Conservation (phyloP, 2,888 invertebrate species). For the Leucophenga maculata region DNA sequence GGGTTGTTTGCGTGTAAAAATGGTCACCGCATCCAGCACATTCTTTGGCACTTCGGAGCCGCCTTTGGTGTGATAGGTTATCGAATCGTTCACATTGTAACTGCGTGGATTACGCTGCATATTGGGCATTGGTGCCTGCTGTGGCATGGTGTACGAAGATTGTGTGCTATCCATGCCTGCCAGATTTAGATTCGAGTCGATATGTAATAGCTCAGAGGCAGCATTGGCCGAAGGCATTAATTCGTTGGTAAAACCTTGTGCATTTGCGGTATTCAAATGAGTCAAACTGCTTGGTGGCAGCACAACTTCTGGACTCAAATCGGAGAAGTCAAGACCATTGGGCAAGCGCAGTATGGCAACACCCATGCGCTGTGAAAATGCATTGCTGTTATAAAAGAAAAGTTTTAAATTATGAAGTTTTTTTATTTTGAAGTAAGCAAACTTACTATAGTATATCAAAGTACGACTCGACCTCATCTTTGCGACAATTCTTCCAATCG, state of each 20-base stretch:
- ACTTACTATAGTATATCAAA: slow-evolving; percentile 95
- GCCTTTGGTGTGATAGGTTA: slow-evolving; percentile 76
- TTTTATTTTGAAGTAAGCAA: not conserved
- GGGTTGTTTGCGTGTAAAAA: slow-evolving; percentile 85
- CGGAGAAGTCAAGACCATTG: slow-evolving; percentile 88
- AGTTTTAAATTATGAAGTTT: not conserved
- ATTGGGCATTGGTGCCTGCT: slow-evolving; percentile 66
- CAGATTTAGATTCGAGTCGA: slow-evolving; percentile 82
- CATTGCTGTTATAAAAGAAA: slow-evolving; percentile 77
- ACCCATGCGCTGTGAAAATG: slow-evolving; percentile 92
- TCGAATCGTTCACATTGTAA: slow-evolving; percentile 69
- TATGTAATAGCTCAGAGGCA: slow-evolving; percentile 75
- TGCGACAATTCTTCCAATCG: slow-evolving; percentile 86
- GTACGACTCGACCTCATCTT: slow-evolving; percentile 86
- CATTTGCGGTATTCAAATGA: slow-evolving; percentile 60
- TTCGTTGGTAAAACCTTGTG: slow-evolving; percentile 64
- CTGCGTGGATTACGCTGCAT: slow-evolving; percentile 56
- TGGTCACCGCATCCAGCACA: slow-evolving; percentile 79
- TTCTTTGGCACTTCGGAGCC: slow-evolving; percentile 78
- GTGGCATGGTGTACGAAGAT: slow-evolving; percentile 63
- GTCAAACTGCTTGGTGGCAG: slow-evolving; percentile 52
- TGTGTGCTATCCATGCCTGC: slow-evolving; percentile 72
- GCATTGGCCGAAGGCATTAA: slow-evolving; percentile 62
- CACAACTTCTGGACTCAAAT: slow-evolving; percentile 64
- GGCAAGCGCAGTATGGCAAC: slow-evolving; percentile 90